Conservation (phyloP, 2,797 vertebrate species). For the Siniperca undulata region DNA sequence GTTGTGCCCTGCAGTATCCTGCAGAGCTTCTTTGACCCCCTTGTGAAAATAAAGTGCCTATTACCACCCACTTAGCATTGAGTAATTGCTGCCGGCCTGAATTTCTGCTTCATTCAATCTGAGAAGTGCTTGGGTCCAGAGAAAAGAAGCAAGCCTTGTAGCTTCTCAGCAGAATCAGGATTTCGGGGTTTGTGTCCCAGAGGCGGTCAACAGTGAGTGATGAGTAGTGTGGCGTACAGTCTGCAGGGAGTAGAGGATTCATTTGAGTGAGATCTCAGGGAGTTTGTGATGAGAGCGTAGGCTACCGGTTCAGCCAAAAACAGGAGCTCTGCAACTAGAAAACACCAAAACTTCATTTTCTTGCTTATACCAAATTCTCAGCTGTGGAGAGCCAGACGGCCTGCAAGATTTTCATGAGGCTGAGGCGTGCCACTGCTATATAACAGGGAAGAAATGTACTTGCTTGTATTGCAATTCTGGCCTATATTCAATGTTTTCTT, state of each 20-base stretch:
- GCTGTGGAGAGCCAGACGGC: not conserved
- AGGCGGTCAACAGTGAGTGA: slow-evolving; percentile 36
- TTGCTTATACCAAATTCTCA: slow-evolving; percentile 5
- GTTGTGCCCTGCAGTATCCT: not conserved
- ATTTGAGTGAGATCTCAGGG: slow-evolving; percentile 61
- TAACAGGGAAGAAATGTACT: not conserved
- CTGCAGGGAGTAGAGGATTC: slow-evolving; percentile 21
- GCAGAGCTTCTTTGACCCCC: not conserved
- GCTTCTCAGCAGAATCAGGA: slow-evolving; percentile 48
- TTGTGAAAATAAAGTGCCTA: slow-evolving; percentile 11
- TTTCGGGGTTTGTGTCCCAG: slow-evolving; percentile 38
- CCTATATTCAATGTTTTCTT: slow-evolving; percentile 28
- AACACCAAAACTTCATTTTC: slow-evolving; percentile 7
- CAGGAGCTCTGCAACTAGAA: slow-evolving; percentile 12
- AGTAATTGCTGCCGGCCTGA: slow-evolving; percentile 30
- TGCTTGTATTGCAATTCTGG: slow-evolving; percentile 20
- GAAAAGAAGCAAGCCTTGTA: slow-evolving; percentile 35
- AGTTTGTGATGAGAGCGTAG: slow-evolving; percentile 21
- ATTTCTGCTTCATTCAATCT: slow-evolving; percentile 50
- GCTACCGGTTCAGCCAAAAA: slow-evolving; percentile 9
- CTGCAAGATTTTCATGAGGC: not conserved
- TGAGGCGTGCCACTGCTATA: not conserved
- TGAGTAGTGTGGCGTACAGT: not conserved
- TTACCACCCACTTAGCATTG: slow-evolving; percentile 30
- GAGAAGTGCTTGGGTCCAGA: slow-evolving; percentile 45